Base-by-base conservation (phyloP, 2,113 vertebrate species). In the Tiliqua scincoides region DNA sequence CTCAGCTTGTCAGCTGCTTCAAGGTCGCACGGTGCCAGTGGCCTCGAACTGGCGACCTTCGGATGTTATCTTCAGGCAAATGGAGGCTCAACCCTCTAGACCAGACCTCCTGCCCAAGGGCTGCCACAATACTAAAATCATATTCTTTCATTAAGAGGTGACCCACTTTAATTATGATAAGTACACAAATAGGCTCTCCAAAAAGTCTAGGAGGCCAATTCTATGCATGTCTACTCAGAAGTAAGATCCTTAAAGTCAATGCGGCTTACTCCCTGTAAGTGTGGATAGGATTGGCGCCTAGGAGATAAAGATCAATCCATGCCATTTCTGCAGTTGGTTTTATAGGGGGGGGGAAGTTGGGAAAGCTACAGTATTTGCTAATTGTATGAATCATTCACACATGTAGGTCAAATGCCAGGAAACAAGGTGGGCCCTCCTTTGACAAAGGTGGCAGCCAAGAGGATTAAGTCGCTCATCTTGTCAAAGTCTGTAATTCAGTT, bases 401-500 rank as follows among this genome's bases (percentile, higher is more conserved):
- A 32, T 78, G 35, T 21, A 75, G 87, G 73, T 85, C 89, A 88
- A 37, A 79, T 80, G 40, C 85, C 87, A 87, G 89, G 85, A 86
- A 87, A n/a, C 35, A 91, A 89, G 4, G 76, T 85, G 57, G 18
- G 7, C 62, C 77, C 84, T 86, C 83, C 35, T 0, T 85, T 63
- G 72, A 85, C 76, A 80, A 54, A 83, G 17, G 4, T 43, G 80
- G 5, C 82, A 71, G 80, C 20, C 82, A 30, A 74, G 84, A 80
- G 54, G 17, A 91, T 93, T 87, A 89, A 87, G 30, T 0, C 54
- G 62, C 70, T 89, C 84, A 59, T 78, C 57, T 92, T 91, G 73
- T n/a, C 70, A 14, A 6, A 82, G 43, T 91, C 1, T 2, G 82
- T 92, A 80, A 85, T 86, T 65, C 72, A 89, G 54, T 86, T 0